Base-by-base conservation (phyloP, 2,797 vertebrate genomes). In the Pseudochromis fuscus region DNA sequence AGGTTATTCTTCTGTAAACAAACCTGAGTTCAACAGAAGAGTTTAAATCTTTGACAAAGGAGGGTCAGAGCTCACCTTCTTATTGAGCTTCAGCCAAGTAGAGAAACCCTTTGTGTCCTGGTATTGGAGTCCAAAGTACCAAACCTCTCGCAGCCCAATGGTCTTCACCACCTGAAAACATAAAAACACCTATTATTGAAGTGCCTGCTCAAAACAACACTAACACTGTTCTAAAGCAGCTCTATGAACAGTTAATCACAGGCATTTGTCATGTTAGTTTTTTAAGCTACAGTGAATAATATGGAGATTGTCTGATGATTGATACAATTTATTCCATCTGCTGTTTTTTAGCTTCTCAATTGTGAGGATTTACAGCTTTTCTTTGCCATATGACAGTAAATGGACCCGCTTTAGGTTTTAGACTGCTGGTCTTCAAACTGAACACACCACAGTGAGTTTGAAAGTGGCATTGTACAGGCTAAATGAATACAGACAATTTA, bases 91-190 rank as follows among this genome's bases (percentile, higher is more conserved):
- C 75, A 99, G 94, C 98, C 98, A 99, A 2, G 98, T 99, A 9
- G 96, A 97, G 89, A 99, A 99, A 75, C 96, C 95, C 85, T 99
- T 99, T 62, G 97, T 98, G 65, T 99, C 98, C 85, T 98, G 97
- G 87, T 99, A 99, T 68, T 99, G 98, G 65, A 99, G 95, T 61
- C 98, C 98, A 81, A 99, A 99, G 90, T 98, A 99, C 98, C 98
- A 99, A 64, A 98, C 96, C 87, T 99, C 98, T 75, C 98, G 93
- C 58, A 99, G 93, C 28, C 98, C 98, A 24, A 99, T 99, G 45
- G 98, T 99, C 93, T 99, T 99, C 80, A 99, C 98, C 40, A 99
- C 98, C 97, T 99, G 35, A 10, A 67, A 64, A 66, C 11, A 64
- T 5, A 13, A 56, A 38, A 75, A 44, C n/a, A 71, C 66, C 2